Percentiles rank a stretch among this genome's conserved stretches.
Conservation (phyloP, 2,888 invertebrate species). For the Busseola fusca region DNA sequence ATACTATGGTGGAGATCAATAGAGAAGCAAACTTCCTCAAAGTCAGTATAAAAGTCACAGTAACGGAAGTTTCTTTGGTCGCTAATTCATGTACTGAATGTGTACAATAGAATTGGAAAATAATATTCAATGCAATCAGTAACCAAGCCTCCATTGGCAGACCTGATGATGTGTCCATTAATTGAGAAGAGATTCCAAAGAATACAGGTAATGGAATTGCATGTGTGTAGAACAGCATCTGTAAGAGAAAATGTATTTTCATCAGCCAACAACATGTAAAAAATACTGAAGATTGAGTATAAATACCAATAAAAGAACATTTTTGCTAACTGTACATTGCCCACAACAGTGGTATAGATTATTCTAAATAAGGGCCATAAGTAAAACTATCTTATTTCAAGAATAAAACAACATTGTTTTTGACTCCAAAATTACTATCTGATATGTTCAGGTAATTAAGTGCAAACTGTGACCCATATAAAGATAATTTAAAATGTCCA, state of each 20-base stretch:
- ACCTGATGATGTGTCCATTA: conserved; percentile 66
- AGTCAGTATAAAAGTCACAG: conserved; percentile 83
- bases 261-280: background rate
- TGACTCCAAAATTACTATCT: background rate
- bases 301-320: too few species aligned
- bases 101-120: conserved; percentile 81
- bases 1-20: conserved; percentile 80
- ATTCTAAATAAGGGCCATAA: background rate
- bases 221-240: conserved; percentile 86
- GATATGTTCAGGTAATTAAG: conserved; percentile 27
- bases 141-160: conserved; percentile 74
- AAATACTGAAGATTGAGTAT: background rate
- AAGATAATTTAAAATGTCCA: conserved; percentile 33
- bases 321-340: background rate
- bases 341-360: background rate
- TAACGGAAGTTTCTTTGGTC: conserved; percentile 80
- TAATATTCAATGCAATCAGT: conserved; percentile 73
- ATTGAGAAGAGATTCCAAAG: conserved; percentile 74
- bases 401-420: background rate
- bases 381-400: background rate
- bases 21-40: conserved; percentile 82
- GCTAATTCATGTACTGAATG: conserved; percentile 82
- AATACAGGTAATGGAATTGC: conserved; percentile 81
- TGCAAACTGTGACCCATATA: conserved; percentile 9
- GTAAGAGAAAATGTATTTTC: conserved; percentile 59